Conservation (phyloP, 2,113 vertebrate genomes). For the Bubo bubo region DNA sequence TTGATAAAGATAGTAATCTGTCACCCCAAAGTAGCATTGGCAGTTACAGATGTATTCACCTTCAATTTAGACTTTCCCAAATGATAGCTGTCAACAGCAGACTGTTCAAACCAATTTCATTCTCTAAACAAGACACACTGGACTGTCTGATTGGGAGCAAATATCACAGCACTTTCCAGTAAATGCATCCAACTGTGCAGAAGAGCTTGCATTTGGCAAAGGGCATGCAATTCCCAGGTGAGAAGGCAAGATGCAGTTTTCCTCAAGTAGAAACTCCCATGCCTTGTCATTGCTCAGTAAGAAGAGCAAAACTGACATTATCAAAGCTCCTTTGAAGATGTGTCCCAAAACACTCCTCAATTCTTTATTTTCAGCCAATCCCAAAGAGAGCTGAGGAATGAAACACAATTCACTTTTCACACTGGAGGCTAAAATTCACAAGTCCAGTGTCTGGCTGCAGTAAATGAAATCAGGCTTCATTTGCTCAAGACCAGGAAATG, state of each 20-base stretch:
- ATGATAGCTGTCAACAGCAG: neutral
- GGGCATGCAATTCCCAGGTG: neutral
- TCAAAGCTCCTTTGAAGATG: neutral
- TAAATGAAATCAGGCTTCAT: neutral
- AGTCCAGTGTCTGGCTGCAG: neutral
- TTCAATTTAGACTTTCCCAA: neutral
- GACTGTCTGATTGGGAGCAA: neutral
- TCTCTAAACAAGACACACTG: neutral
- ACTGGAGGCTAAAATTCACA: neutral
- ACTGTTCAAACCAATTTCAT: neutral
- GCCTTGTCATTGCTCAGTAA: neutral
- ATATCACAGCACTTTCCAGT: neutral
- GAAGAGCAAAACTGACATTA: neutral
- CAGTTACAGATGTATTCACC: neutral
- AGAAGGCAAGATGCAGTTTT: neutral
- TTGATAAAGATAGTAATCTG: neutral
- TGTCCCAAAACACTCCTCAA: neutral
- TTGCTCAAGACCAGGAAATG: neutral
- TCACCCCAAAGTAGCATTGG: neutral
- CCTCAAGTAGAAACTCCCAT: conserved; percentile 5
- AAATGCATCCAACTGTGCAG: neutral
- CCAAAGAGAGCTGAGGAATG: neutral
- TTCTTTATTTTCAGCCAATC: neutral
- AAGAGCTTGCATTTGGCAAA: neutral
- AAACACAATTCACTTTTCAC: neutral